Base-by-base conservation (phyloP, 2,113 vertebrate genomes). In the Pelobates fuscus region DNA sequence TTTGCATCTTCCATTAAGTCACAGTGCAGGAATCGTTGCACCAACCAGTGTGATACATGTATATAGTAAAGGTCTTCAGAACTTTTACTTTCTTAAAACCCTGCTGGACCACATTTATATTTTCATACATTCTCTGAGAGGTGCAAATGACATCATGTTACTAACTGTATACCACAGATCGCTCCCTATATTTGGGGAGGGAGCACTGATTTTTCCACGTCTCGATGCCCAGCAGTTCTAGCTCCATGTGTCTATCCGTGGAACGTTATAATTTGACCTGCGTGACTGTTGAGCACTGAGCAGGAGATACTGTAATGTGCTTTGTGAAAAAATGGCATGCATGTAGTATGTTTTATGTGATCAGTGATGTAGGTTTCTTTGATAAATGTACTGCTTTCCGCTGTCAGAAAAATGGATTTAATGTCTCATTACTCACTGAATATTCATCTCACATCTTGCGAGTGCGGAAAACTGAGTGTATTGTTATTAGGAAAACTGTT, bases 261-360 rank as follows among this genome's bases (percentile, higher is more conserved):
- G 11, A 71, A 49, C 10, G 32, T 10, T 37, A 37, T 37, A 37
- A 37, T 37, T 5, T 37, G 32, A 5, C 5, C 5, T 6, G 32
- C 10, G 5, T 37, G 32, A 37, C 17, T 49, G 44, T 18, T 14
- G 1, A 49, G 44, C 44, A 14, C 2, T 49, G 17, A 15, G 12
- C 44, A 54, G 27, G 61, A 24, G 60, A 63, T n/a, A n/a, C 61
- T 27, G 23, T 30, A 46, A 23, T 29, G 6, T 57, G 62, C 21
- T 18, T n/a, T 66, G 25, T 46, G 23, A 17, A 43, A 66, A 24
- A n/a, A 8, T 18, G 46, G 8, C 46, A 27, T 58, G 71, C 71
- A 74, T 74, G 71, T 29, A 74, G 25, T 58, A 37, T 44, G 57
- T 37, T 57, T 17, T 14, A 30, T 54, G 29, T 72, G 59, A 43